phyloP scores from a whole-genome alignment of 2,113 vertebrate genomes.

The Typhlomys cinereus region DNA sequence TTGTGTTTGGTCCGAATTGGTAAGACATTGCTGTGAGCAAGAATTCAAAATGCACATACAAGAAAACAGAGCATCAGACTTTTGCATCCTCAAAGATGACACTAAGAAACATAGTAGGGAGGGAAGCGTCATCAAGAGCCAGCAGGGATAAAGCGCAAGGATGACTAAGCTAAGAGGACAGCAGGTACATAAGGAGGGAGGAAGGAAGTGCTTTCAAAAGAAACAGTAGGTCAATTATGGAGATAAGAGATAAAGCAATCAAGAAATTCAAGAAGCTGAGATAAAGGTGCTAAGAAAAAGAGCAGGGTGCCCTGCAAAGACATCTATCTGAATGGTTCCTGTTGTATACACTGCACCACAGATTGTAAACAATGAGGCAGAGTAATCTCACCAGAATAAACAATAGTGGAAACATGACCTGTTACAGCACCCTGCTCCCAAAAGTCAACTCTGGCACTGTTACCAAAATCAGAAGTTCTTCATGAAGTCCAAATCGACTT shows the following conservation, averaged over 20 bases:
- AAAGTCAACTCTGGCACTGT: constrained; percentile 15
- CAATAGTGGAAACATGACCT: constrained; percentile 49
- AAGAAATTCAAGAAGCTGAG: constrained; percentile 57
- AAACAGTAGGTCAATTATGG: constrained; percentile 18
- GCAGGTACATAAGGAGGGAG: neutral
- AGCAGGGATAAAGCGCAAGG: neutral
- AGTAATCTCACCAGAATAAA: constrained; percentile 19
- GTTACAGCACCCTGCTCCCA: constrained; percentile 43
- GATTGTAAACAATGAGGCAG: constrained; percentile 44
- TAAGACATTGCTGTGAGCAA: neutral
- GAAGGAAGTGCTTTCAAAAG: constrained; percentile 57
- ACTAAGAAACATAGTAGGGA: constrained; percentile 21
- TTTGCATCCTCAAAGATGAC: neutral
- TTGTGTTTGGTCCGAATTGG: neutral
- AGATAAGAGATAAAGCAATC: constrained; percentile 44
- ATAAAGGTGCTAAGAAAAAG: constrained; percentile 27
- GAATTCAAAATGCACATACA: neutral
- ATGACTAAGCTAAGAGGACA: neutral
- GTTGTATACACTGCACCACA: constrained; percentile 20
- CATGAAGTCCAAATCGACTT: constrained; percentile 1
- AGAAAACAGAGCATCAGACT: constrained; percentile 7
- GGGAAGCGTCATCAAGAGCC: neutral
- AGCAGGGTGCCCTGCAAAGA: constrained; percentile 40
- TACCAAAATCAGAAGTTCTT: neutral
- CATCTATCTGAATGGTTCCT: constrained; percentile 27